Conservation (phyloP, 37 sponge, comb jelly and placozoan species). For the Halichondria panicea region DNA sequence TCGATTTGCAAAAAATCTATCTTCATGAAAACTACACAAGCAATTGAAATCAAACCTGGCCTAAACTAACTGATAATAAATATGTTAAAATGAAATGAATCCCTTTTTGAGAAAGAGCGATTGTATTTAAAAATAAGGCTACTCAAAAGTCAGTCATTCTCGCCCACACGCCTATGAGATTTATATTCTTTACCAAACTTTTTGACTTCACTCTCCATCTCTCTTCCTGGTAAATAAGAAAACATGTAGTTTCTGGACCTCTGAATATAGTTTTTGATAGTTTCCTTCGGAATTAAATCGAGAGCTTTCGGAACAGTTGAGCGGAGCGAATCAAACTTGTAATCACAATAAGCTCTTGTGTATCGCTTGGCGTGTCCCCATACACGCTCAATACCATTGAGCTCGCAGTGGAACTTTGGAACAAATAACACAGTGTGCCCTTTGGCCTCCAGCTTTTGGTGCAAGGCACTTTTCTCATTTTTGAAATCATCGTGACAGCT, state of each 20-base stretch:
- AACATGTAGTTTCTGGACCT: slow-evolving; percentile 30
- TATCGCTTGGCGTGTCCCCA: slow-evolving; percentile 25
- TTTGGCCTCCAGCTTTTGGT: background rate
- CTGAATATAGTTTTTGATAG: slow-evolving; percentile 19
- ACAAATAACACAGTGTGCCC: slow-evolving; percentile 16
- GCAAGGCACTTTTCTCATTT: slow-evolving; percentile 4
- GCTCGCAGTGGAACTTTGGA: slow-evolving; percentile 42
- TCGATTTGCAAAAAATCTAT: too few relatives aligned
- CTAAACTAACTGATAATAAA: too few relatives aligned
- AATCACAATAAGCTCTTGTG: slow-evolving; percentile 31
- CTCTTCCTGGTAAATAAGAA: slow-evolving; percentile 21
- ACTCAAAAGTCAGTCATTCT: slow-evolving; percentile 3
- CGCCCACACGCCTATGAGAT: slow-evolving; percentile 12
- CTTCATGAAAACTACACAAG: too few relatives aligned
- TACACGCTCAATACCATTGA: slow-evolving; percentile 16
- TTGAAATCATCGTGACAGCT: slow-evolving; percentile 15
- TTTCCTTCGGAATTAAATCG: slow-evolving; percentile 11
- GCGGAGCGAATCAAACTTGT: slow-evolving; percentile 3
- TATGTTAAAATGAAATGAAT: background rate
- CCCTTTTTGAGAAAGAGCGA: background rate
- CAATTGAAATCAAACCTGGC: too few relatives aligned
- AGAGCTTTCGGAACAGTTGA: slow-evolving; percentile 10
- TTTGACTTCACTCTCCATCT: slow-evolving; percentile 2
- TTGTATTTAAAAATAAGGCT: background rate
- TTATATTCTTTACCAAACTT: background rate